Evolutionary conservation across 2,113 vertebrate species (phyloP).

Genomic region (Chauna torquata): DNA sequence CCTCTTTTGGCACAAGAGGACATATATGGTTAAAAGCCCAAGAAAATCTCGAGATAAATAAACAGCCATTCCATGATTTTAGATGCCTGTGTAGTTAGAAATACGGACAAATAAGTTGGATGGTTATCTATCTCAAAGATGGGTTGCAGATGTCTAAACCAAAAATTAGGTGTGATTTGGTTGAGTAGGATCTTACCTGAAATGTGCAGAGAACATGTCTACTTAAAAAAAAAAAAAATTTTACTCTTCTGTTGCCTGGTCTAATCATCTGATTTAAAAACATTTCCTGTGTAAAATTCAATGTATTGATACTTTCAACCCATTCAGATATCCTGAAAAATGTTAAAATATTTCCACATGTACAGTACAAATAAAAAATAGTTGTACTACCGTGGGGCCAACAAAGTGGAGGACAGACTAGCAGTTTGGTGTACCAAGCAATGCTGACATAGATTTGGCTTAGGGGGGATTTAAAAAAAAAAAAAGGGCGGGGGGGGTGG

Average conservation of each 20-base stretch:
- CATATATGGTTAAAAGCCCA: background rate
- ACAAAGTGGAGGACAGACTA: background rate
- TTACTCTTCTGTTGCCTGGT: background rate
- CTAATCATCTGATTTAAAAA: background rate
- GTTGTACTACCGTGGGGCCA: background rate
- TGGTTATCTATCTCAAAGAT: background rate
- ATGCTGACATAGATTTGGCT: background rate
- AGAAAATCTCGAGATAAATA: background rate
- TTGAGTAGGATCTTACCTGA: background rate
- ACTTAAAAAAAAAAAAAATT: background rate
- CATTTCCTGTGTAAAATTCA: background rate
- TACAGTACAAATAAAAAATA: conserved; percentile 3
- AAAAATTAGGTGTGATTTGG: background rate
- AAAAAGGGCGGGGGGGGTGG: background rate
- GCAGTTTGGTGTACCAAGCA: background rate
- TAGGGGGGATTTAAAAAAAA: background rate
- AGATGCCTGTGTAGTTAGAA: background rate
- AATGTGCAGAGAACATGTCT: background rate
- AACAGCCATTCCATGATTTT: background rate
- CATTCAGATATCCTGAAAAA: background rate
- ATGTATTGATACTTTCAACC: background rate
- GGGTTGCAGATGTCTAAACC: background rate
- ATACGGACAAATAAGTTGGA: background rate
- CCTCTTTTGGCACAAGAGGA: background rate
- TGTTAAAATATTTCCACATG: background rate